Percentiles rank a stretch among this genome's conserved stretches.
Conservation (phyloP, 2,888 invertebrate species). For the Oscheius sp. region DNA sequence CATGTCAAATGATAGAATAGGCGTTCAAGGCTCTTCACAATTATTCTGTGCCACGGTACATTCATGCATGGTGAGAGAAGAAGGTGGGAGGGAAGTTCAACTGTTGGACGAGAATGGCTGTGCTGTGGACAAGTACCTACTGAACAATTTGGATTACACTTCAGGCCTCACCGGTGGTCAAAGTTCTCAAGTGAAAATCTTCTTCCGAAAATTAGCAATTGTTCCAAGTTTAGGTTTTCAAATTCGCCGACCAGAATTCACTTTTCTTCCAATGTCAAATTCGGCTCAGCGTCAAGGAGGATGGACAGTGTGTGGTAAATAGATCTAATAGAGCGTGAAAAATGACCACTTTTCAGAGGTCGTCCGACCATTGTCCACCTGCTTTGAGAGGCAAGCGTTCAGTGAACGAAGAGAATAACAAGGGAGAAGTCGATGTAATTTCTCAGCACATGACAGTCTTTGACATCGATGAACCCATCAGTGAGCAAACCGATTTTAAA, state of each 20-base stretch:
- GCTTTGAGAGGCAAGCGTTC: conserved; percentile 65
- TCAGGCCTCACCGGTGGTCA: conserved; percentile 67
- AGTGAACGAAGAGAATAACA: conserved; percentile 1
- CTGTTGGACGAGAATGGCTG: conserved; percentile 72
- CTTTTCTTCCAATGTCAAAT: conserved; percentile 72
- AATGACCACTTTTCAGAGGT: conserved; percentile 38
- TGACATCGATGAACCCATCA: conserved; percentile 62
- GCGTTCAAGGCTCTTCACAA: conserved; percentile 24
- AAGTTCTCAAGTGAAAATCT: conserved; percentile 51
- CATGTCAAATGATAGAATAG: not conserved
- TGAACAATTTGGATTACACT: conserved; percentile 69
- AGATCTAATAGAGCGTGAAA: not conserved
- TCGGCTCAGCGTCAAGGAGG: conserved; percentile 63
- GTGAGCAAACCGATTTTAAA: conserved; percentile 40
- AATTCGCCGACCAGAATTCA: conserved; percentile 70
- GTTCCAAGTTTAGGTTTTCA: conserved; percentile 63
- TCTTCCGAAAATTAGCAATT: not conserved
- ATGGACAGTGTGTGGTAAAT: conserved; percentile 52
- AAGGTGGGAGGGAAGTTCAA: conserved; percentile 62
- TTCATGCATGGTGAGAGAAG: conserved; percentile 67
- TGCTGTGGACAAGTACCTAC: conserved; percentile 65
- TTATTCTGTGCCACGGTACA: conserved; percentile 69
- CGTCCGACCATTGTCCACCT: conserved; percentile 63
- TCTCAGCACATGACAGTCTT: conserved; percentile 67
- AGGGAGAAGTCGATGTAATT: conserved; percentile 64